A percentile compares a stretch with the other conserved stretches of the same genome.
Conservation (phyloP, 2,113 vertebrate genomes). For the Xenus cinereus region DNA sequence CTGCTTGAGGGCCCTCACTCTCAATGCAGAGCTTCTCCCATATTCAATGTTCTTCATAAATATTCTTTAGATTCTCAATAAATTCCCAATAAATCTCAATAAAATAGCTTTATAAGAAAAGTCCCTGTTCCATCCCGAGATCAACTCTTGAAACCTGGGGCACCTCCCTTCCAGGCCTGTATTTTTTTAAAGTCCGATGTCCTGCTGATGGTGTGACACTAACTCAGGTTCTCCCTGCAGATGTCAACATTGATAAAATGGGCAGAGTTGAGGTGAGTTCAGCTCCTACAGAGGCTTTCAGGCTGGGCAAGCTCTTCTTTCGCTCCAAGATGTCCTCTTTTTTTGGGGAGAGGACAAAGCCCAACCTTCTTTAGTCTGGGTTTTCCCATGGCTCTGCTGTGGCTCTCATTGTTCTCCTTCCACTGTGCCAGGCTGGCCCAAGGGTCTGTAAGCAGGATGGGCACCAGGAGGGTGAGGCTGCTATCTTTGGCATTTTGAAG, state of each 20-base stretch:
- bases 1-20: background rate
- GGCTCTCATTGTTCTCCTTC: background rate
- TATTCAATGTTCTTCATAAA: too few species aligned
- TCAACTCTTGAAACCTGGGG: too few species aligned
- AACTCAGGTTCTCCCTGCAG: background rate
- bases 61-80: too few species aligned
- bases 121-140: too few species aligned
- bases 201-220: background rate
- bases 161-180: too few species aligned
- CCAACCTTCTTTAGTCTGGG: too few species aligned
- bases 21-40: background rate
- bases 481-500: background rate
- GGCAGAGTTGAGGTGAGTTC: background rate
- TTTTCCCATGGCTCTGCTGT: background rate
- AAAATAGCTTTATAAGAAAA: too few species aligned
- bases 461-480: background rate
- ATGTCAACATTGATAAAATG: background rate
- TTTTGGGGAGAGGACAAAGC: too few species aligned
- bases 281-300: background rate
- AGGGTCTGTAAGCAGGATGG: background rate
- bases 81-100: too few species aligned
- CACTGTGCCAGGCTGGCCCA: background rate
- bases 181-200: background rate
- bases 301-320: too few species aligned
- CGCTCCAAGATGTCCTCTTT: too few species aligned